Conservation (phyloP, 2,113 vertebrate genomes). For the Beaufortia kweichowensis region DNA sequence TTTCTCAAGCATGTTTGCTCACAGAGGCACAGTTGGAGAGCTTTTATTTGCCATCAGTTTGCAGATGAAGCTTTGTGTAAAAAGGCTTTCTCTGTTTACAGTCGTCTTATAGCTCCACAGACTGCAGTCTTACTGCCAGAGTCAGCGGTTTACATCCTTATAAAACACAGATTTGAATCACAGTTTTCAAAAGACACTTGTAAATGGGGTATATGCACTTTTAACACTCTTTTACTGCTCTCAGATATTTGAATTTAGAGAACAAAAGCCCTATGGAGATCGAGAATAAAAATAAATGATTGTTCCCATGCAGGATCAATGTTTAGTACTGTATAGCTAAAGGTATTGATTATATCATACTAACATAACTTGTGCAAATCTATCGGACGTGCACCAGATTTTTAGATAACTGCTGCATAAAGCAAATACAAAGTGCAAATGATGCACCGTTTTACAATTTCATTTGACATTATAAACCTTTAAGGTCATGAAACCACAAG, state of each 20-base stretch:
- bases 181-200: neutral
- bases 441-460: too few relatives aligned
- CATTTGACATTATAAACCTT: too few relatives aligned
- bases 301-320: neutral
- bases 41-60: slow-evolving; percentile 1
- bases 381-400: too few relatives aligned
- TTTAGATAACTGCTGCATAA: too few relatives aligned
- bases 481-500: too few relatives aligned
- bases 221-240: neutral
- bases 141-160: neutral
- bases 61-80: neutral
- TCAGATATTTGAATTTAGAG: neutral
- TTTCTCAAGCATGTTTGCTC: neutral
- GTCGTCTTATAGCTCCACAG: neutral
- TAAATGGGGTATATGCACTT: neutral
- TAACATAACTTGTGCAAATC: too few relatives aligned
- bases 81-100: neutral
- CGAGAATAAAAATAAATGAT: neutral
- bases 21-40: neutral
- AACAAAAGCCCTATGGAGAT: neutral
- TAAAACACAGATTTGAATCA: neutral
- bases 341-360: too few relatives aligned
- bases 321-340: too few relatives aligned
- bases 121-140: neutral
- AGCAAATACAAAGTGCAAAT: too few relatives aligned